Evolutionary conservation across 2,797 vertebrate genomes (phyloP), one percentile per base, ranked within the genome.

Genomic region (Mareca penelope): DNA sequence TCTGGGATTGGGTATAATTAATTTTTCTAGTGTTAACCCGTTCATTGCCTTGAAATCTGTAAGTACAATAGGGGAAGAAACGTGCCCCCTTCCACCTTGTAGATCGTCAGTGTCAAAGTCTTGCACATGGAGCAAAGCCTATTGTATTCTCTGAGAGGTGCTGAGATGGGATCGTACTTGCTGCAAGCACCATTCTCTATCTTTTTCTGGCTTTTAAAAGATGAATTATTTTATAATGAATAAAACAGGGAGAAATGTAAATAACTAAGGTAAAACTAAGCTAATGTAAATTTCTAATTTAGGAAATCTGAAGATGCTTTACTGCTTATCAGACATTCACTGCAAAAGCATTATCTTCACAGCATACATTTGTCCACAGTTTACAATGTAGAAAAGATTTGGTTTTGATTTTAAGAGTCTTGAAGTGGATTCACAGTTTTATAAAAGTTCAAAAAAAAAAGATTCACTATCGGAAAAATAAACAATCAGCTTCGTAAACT

Each of bases 11-110:
- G 53, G 83, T 77, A 55, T 31, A 80, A 89, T 85, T 93, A 67
- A 86, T 95, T 97, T 95, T 95, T 80, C 81, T 59, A n/a, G 48
- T 42, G 29, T 95, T 94, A 96, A 95, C 94, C 57, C 85, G 89
- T 97, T 42, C 9, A 0, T 48, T 80, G 85, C 85, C 78, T 83
- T 65, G 61, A 17, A 10, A 61, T 70, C 56, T 18, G 44, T 52
- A 71, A 67, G 64, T 1, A 71, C 53, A 55, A 53, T 6, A 12
- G 26, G 35, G 37, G 31, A 73, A 40, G 37, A 53, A 52, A 63
- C 22, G 24, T 22, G n/a, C 44, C 42, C 21, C 59, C 91, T 65
- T 52, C 48, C 37, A 76, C 85, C 81, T n/a, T 23, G 17, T 23
- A 31, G 24, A 24, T 22, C n/a, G 57, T 79, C 50, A 7, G 24